Conservation (phyloP, 2,888 invertebrate species). For the Zygogramma bicolorata region DNA sequence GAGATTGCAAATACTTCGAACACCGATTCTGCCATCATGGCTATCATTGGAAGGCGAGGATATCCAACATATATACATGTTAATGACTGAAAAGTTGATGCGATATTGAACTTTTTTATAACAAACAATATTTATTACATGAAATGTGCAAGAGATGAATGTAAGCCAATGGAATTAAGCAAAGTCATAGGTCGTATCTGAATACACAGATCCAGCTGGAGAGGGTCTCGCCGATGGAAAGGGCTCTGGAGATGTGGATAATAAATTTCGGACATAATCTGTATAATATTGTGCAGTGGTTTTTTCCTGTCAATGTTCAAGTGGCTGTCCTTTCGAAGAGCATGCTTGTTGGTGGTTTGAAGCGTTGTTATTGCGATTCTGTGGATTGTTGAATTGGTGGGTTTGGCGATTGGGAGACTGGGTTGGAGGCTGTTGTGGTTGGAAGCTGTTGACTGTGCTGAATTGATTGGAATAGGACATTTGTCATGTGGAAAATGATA, state of each 20-base stretch:
- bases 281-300: slow-evolving; percentile 19
- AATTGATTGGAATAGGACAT: slow-evolving; percentile 21
- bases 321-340: slow-evolving; percentile 19
- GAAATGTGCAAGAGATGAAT: background rate
- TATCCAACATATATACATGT: background rate
- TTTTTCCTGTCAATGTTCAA: slow-evolving; percentile 14
- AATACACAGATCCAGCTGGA: slow-evolving; percentile 4
- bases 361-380: slow-evolving; percentile 13
- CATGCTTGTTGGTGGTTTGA: slow-evolving; percentile 14
- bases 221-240: background rate
- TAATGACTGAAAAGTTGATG: background rate
- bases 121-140: too few species aligned
- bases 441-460: slow-evolving; percentile 9
- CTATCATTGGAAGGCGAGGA: too few species aligned
- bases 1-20: too few species aligned
- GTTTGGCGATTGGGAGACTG: slow-evolving; percentile 17
- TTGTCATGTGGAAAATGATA: slow-evolving; percentile 17
- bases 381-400: slow-evolving; percentile 14
- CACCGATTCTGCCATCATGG: too few species aligned
- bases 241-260: slow-evolving; percentile 9
- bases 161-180: background rate
- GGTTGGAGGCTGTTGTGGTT: slow-evolving; percentile 12
- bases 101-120: too few species aligned
- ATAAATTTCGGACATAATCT: slow-evolving; percentile 1
- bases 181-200: background rate